Evolutionary conservation across 2,113 vertebrate genomes (phyloP).

Genomic region (Himantopus leucocephalus): DNA sequence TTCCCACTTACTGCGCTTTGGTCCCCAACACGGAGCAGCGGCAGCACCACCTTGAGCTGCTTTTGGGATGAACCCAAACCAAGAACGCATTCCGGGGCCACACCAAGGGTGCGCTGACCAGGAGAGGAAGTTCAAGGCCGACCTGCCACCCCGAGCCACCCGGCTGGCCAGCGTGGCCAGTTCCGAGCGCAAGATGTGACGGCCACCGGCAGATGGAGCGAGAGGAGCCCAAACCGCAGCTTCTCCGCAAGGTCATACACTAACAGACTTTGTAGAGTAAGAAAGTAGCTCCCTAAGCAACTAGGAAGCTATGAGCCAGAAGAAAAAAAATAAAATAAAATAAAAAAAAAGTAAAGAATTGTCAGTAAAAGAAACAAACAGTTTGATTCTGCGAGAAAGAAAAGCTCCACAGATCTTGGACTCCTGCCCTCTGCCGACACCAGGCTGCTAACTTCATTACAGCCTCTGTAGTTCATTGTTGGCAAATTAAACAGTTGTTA

Average conservation of each 20-base stretch:
- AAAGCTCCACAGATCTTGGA: neutral
- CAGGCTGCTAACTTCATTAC: neutral
- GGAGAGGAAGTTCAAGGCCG: neutral
- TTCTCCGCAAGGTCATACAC: neutral
- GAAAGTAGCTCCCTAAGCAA: neutral
- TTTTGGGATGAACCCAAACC: neutral
- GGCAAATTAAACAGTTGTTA: neutral
- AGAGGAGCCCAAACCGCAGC: neutral
- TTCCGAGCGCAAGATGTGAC: neutral
- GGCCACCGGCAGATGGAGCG: constrained; percentile 46
- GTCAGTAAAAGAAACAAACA: neutral
- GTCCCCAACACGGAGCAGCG: neutral
- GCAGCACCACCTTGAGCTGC: neutral
- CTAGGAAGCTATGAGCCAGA: neutral
- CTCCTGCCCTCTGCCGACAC: constrained; percentile 6
- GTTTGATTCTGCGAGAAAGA: neutral
- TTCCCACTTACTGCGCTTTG: neutral
- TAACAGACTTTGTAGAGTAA: neutral
- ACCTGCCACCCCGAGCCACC: neutral
- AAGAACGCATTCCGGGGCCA: neutral
- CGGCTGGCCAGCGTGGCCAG: too few relatives aligned
- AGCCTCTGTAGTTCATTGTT: neutral
- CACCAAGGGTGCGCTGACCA: too few relatives aligned
- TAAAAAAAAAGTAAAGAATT: neutral
- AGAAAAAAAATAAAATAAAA: rapidly evolving